Conservation (phyloP, 2,888 invertebrate species). For the Timema cristinae region DNA sequence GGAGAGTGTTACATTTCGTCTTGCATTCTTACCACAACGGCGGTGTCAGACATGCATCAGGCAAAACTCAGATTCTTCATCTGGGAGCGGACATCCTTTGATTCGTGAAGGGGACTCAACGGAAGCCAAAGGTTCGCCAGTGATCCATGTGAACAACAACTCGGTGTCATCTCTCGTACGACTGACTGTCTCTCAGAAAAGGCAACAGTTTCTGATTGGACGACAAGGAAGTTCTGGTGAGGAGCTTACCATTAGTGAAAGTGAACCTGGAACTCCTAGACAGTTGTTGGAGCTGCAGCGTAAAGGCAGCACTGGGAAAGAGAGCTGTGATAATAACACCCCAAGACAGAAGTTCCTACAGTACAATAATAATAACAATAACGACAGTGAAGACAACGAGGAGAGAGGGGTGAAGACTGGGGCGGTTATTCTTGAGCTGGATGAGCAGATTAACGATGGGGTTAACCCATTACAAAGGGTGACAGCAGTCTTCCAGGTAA, state of each 20-base stretch:
- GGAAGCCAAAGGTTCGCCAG: background rate
- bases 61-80: slow-evolving; percentile 39
- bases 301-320: slow-evolving; percentile 9
- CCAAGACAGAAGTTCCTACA: slow-evolving; percentile 4
- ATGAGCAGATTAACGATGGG: slow-evolving; percentile 56
- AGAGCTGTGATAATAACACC: background rate
- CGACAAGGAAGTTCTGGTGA: slow-evolving; percentile 27
- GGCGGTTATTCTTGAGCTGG: slow-evolving; percentile 48
- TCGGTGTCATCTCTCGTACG: slow-evolving; percentile 6
- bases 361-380: slow-evolving; percentile 15
- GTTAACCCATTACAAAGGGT: slow-evolving; percentile 76
- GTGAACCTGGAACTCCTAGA: slow-evolving; percentile 26
- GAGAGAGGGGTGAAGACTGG: slow-evolving; percentile 4
- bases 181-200: slow-evolving; percentile 11
- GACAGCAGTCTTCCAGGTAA: slow-evolving; percentile 28
- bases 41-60: slow-evolving; percentile 37
- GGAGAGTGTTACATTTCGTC: slow-evolving; percentile 37
- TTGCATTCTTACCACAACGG: slow-evolving; percentile 35
- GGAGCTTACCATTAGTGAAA: slow-evolving; percentile 22
- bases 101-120: slow-evolving; percentile 24
- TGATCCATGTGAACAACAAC: slow-evolving; percentile 13
- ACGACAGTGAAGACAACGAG: background rate
- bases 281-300: background rate
- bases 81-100: slow-evolving; percentile 37
- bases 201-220: slow-evolving; percentile 21